Evolutionary conservation across 2,113 vertebrate genomes (phyloP).

Genomic region (Apteryx mantelli): DNA sequence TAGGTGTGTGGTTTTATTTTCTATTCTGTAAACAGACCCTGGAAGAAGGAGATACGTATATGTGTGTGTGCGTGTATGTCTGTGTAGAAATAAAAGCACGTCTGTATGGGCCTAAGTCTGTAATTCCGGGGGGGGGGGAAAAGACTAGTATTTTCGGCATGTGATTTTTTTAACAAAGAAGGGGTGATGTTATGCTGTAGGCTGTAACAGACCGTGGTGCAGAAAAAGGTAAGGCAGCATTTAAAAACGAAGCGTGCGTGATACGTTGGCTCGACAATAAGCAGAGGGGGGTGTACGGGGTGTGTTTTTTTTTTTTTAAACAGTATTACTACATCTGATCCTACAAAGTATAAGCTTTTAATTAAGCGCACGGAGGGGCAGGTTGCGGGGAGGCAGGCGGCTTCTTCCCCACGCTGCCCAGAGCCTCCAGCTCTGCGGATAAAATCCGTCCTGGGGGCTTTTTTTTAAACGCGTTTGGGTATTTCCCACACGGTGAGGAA

Average conservation of each 20-base stretch:
- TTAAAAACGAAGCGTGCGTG: background rate
- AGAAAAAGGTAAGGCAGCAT: background rate
- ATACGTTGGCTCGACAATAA: constrained; percentile 8
- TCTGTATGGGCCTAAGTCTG: constrained; percentile 8
- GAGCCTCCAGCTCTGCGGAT: background rate
- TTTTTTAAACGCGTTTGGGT: background rate
- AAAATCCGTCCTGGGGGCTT: background rate
- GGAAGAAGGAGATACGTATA: background rate
- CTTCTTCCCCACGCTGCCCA: background rate
- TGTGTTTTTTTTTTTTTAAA: background rate
- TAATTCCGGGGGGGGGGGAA: background rate
- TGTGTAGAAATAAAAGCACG: background rate
- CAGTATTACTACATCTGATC: background rate
- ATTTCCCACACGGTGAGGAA: constrained; percentile 24
- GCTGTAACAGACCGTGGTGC: background rate
- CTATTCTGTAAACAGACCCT: background rate
- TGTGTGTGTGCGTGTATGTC: background rate
- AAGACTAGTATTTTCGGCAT: background rate
- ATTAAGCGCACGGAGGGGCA: background rate
- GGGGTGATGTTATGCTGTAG: background rate
- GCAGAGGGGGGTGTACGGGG: background rate
- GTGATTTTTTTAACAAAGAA: background rate
- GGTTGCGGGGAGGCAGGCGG: background rate
- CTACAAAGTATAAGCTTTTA: background rate
- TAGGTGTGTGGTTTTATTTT: background rate